Conservation (phyloP, 2,888 invertebrate genomes). For the Aspidiotus rigidus region DNA sequence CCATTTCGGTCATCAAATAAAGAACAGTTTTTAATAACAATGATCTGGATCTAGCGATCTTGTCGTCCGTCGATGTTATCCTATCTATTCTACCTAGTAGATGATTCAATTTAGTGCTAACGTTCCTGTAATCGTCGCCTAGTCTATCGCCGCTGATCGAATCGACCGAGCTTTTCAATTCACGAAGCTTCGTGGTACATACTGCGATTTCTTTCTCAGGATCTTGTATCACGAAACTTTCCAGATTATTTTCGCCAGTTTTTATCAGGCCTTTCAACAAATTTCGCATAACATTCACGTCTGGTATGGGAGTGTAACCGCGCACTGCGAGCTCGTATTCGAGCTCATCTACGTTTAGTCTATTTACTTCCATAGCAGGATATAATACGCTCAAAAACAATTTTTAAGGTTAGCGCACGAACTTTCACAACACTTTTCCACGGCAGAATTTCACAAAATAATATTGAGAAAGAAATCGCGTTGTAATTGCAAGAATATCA, state of each 20-base stretch:
- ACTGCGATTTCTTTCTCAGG: slow-evolving; percentile 28
- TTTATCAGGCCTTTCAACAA: slow-evolving; percentile 34
- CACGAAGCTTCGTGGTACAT: slow-evolving; percentile 33
- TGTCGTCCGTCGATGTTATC: slow-evolving; percentile 26
- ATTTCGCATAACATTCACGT: slow-evolving; percentile 32
- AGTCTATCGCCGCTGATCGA: slow-evolving; percentile 33
- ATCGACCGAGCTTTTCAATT: slow-evolving; percentile 32
- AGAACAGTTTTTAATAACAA: slow-evolving; percentile 35
- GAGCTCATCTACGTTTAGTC: slow-evolving; percentile 35
- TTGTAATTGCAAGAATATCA: slow-evolving; percentile 6
- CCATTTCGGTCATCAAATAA: slow-evolving; percentile 35
- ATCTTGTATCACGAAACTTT: slow-evolving; percentile 13
- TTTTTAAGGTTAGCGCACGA: background rate
- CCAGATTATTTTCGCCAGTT: slow-evolving; percentile 30
- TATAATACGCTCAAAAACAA: background rate
- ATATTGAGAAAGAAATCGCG: background rate
- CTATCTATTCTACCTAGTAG: slow-evolving; percentile 35
- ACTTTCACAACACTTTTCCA: slow-evolving; percentile 7
- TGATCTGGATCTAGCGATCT: slow-evolving; percentile 32
- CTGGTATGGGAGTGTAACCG: slow-evolving; percentile 25
- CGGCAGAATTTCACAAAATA: background rate
- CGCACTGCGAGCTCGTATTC: slow-evolving; percentile 33
- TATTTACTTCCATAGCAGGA: slow-evolving; percentile 34
- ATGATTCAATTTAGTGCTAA: slow-evolving; percentile 35
- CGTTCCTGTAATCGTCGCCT: slow-evolving; percentile 32